phyloP scores from a whole-genome alignment of 1,140 invertebrate species.

The Uloborus diversus region DNA sequence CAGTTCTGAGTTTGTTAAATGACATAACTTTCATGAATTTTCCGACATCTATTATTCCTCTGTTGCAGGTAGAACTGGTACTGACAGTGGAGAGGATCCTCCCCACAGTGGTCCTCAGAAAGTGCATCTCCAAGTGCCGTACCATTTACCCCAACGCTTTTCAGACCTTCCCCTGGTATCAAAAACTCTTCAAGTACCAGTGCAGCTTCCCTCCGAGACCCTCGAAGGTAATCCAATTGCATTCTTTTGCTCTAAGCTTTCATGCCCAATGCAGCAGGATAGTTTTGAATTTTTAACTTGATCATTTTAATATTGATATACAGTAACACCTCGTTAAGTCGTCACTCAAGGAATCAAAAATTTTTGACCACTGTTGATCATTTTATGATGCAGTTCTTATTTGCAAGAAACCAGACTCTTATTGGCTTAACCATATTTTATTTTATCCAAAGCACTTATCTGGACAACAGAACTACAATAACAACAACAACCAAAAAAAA shows the following conservation, averaged over 20 bases:
- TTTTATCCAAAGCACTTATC: too few relatives aligned
- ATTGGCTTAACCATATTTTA: too few relatives aligned
- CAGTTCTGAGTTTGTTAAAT: too few relatives aligned
- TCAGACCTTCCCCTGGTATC: slow-evolving; percentile 30
- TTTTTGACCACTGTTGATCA: background rate
- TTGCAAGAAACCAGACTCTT: too few relatives aligned
- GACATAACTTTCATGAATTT: too few relatives aligned
- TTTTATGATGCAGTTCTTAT: background rate
- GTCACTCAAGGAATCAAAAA: too few relatives aligned
- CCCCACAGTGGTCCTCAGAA: slow-evolving; percentile 65
- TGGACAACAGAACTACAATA: too few relatives aligned
- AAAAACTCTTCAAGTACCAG: slow-evolving; percentile 2
- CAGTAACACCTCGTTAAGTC: background rate
- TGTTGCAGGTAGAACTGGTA: slow-evolving; percentile 66
- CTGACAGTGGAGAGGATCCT: slow-evolving; percentile 67
- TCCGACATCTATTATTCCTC: too few relatives aligned
- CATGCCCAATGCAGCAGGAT: too few relatives aligned
- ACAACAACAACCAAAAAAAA: too few relatives aligned
- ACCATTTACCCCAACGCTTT: slow-evolving; percentile 64
- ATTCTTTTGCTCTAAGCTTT: too few relatives aligned
- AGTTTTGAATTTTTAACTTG: too few relatives aligned
- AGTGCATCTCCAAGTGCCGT: slow-evolving; percentile 62
- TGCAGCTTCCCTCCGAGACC: background rate
- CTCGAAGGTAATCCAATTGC: slow-evolving; percentile 36
- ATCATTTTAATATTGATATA: background rate